Base-by-base conservation (phyloP, 2,888 invertebrate species). In the Scelioninae gen. 2 region DNA sequence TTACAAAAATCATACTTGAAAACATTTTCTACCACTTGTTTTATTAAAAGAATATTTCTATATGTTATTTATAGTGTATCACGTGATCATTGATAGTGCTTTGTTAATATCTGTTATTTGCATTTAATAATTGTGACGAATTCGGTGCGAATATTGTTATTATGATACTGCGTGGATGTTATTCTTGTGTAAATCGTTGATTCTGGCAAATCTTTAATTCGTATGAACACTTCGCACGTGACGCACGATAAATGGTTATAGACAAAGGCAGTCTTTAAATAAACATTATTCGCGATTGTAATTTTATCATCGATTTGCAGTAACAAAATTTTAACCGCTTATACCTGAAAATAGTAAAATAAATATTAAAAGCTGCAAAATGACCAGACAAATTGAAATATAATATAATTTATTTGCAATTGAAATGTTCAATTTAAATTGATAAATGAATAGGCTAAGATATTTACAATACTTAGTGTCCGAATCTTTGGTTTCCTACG, bases 381-480 rank as follows among this genome's bases (percentile, higher is more conserved):
- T 35, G 2, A 35, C 2, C 2, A n/a, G 11, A 11, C n/a, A 11
- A 35, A 35, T 11, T 3, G 11, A 11, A 35, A 35, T 31, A 2
- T 10, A 2, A 31, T 10, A 7, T 31, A 6, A 11, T 35, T 6
- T 35, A 35, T 39, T 16, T 39, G 2, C 39, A 16, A 39, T 16
- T 7, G 7, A 1, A 16, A 7, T 50, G 2, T 50, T 50, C 6
- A n/a, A 33, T 28, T 46, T 10, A 25, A 16, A 50, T 33, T n/a
- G n/a, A 48, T n/a, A 22, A 22, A 46, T 7, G 16, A 15, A 16
- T 18, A 10, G 41, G 50, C 11, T 10, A 50, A 53, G 33, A 41
- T 64, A 53, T 41, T 52, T 63, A 50, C 52, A 63, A 50, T 61
- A 31, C 50, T 41, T 50, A 41, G 18, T 50, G 13, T 41, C 33